Percentiles rank a stretch among this genome's conserved stretches.
phyloP scores from a whole-genome alignment of 2,113 vertebrate genomes.

The Heteronetta atricapilla region DNA sequence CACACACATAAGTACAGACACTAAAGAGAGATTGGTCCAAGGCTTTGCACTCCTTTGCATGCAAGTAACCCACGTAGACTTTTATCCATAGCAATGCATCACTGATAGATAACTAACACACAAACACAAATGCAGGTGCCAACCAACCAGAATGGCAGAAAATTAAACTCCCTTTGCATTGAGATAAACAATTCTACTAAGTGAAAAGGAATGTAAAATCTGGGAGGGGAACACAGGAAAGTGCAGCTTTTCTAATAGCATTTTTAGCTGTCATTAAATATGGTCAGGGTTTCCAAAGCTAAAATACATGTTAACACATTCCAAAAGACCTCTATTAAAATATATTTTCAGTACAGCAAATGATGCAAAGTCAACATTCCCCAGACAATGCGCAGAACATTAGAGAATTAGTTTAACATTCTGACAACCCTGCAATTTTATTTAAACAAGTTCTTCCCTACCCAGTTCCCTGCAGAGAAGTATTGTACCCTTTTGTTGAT shows the following conservation, averaged over 20 bases:
- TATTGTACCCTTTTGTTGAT: conserved; percentile 80
- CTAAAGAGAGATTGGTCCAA: background rate
- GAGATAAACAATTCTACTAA: conserved; percentile 1
- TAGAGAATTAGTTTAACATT: conserved; percentile 76
- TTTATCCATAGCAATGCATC: background rate
- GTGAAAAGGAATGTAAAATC: background rate
- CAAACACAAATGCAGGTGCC: background rate
- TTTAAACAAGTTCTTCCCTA: conserved; percentile 79
- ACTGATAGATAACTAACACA: background rate
- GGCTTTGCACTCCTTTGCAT: background rate
- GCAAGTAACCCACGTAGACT: background rate
- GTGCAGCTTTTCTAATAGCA: background rate
- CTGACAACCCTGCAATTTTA: conserved; percentile 78
- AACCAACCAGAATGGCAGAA: background rate
- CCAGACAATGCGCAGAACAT: conserved; percentile 72
- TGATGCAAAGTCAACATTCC: conserved; percentile 66
- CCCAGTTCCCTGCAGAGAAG: conserved; percentile 73
- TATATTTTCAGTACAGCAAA: conserved; percentile 72
- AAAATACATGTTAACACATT: conserved; percentile 63
- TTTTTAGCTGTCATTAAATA: conserved; percentile 48
- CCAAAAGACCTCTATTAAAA: conserved; percentile 64
- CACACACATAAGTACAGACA: background rate
- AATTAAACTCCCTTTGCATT: background rate
- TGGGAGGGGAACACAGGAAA: background rate
- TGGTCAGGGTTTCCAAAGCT: conserved; percentile 52